These are phyloP conservation scores for Macrotrachela quadricornifera DNA, from an alignment of 1,140 invertebrate species.

Conservation along the genomic window DNA sequence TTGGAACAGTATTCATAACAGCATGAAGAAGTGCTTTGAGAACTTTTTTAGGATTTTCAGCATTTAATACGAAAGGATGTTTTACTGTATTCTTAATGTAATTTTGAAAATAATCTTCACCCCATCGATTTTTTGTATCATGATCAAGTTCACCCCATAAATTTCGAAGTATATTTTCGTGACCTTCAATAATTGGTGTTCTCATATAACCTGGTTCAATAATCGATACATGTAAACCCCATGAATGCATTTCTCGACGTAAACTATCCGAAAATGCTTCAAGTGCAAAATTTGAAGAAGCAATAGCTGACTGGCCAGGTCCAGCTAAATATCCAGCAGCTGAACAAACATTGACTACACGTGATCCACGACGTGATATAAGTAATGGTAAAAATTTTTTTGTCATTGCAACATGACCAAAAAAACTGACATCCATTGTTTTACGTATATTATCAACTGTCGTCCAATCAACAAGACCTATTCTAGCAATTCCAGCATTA, in stretches of 20 bases:
- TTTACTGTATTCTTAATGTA: no score
- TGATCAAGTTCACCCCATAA: no score
- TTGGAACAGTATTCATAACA: no score
- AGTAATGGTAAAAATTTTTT: conserved; percentile 48
- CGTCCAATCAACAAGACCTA: conserved; percentile 73
- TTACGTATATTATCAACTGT: conserved; percentile 42
- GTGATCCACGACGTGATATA: not conserved
- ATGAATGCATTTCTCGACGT: not conserved
- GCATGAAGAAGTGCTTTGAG: no score
- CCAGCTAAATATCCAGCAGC: conserved; percentile 16
- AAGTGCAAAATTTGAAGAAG: not conserved
- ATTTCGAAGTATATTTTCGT: no score
- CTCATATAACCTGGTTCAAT: no score
- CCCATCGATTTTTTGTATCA: no score
- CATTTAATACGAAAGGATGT: no score
- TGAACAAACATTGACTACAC: conserved; percentile 6
- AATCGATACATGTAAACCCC: no score
- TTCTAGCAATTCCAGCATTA: conserved; percentile 57
- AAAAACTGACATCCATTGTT: conserved; percentile 58
- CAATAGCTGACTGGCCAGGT: not conserved
- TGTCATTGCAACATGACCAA: conserved; percentile 55
- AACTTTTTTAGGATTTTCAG: no score
- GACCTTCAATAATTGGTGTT: no score
- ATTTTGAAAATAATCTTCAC: no score
- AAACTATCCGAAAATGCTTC: not conserved